Conservation (phyloP, 2,888 invertebrate species). For the Drosophila mulleri region DNA sequence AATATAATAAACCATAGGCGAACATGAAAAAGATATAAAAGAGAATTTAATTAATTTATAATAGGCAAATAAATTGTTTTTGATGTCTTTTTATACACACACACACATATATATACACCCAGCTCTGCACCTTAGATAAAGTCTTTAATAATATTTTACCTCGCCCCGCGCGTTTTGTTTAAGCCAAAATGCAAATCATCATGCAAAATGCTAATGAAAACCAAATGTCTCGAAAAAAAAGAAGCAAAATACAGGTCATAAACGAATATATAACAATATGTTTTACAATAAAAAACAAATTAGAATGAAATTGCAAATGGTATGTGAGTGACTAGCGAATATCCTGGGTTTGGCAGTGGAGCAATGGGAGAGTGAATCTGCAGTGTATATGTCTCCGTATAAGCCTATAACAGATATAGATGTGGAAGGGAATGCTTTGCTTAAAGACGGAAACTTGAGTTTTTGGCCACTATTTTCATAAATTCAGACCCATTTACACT, state of each 20-base stretch:
- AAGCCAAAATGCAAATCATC: slow-evolving; percentile 63
- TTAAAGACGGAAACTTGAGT: neutral
- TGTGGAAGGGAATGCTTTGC: too few species aligned
- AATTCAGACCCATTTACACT: neutral
- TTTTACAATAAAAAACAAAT: slow-evolving; percentile 3
- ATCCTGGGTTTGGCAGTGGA: neutral
- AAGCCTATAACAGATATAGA: too few species aligned
- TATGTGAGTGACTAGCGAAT: slow-evolving; percentile 1
- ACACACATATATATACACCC: too few species aligned
- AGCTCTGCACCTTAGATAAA: neutral
- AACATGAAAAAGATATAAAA: neutral
- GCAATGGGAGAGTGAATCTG: neutral
- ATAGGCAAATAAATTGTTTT: slow-evolving; percentile 8
- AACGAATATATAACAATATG: slow-evolving; percentile 16
- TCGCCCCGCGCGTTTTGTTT: neutral
- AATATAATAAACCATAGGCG: neutral
- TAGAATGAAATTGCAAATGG: neutral
- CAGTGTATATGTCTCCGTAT: too few species aligned
- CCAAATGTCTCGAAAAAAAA: neutral
- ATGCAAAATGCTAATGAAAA: slow-evolving; percentile 68
- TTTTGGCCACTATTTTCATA: neutral
- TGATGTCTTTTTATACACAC: neutral
- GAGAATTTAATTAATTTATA: slow-evolving; percentile 8
- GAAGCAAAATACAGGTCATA: slow-evolving; percentile 8
- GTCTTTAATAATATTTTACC: slow-evolving; percentile 17